Evolutionary conservation across 2,113 vertebrate species (phyloP).

Genomic region (Sclerurus mexicanus): DNA sequence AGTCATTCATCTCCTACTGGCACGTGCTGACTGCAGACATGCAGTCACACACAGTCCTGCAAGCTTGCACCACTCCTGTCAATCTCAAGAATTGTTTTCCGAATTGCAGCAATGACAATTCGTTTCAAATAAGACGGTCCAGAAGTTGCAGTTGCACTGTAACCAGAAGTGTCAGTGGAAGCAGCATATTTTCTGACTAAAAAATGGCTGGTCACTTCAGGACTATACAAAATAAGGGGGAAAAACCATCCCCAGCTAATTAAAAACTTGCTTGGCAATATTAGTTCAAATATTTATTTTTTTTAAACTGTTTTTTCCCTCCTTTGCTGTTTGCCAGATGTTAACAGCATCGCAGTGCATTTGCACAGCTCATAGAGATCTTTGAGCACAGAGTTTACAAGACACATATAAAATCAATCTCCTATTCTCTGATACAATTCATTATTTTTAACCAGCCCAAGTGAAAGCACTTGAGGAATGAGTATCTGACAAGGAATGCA

Average conservation of each 20-base stretch:
- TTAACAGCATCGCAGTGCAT: background rate
- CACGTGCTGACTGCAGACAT: background rate
- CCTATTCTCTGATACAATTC: background rate
- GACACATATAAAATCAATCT: slow-evolving; percentile 22
- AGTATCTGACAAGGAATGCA: slow-evolving; percentile 38
- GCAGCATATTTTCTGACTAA: background rate
- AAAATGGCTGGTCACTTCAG: background rate
- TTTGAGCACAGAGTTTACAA: slow-evolving; percentile 30
- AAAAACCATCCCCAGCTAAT: background rate
- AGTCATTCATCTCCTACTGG: background rate
- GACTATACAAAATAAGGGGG: background rate
- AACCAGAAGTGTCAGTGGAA: background rate
- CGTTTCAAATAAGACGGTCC: background rate
- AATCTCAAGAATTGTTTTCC: background rate
- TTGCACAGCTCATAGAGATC: slow-evolving; percentile 50
- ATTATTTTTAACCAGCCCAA: background rate
- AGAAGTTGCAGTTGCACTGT: background rate
- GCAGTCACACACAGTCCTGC: background rate
- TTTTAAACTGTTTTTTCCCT: background rate
- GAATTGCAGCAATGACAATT: background rate
- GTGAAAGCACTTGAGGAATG: background rate
- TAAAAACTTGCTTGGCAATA: slow-evolving; percentile 2
- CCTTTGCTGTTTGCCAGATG: slow-evolving; percentile 42
- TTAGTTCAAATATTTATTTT: background rate
- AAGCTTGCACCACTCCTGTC: background rate